Conservation (phyloP, 2,797 vertebrate species). For the Aldrovandia affinis region DNA sequence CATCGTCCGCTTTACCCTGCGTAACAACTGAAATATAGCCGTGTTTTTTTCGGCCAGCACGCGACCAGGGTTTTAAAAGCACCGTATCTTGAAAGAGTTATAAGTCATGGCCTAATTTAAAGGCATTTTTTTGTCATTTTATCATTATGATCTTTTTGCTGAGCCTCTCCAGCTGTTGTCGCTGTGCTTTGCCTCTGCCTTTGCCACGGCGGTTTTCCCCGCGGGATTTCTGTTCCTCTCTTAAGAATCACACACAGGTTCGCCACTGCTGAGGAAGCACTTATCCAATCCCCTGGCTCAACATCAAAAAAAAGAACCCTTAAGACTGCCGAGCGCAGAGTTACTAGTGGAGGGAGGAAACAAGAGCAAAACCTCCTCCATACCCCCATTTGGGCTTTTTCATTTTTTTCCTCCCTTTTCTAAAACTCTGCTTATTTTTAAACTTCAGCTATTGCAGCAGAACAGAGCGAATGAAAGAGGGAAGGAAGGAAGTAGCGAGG, state of each 20-base stretch:
- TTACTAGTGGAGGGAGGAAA: slow-evolving; percentile 40
- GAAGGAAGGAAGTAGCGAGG: slow-evolving; percentile 22
- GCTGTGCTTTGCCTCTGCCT: slow-evolving; percentile 1
- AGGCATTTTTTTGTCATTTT: neutral
- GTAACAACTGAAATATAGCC: no score
- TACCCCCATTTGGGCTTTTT: slow-evolving; percentile 36
- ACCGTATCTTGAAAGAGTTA: neutral
- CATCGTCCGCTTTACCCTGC: no score
- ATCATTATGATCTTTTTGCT: neutral
- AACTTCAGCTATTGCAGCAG: slow-evolving; percentile 39
- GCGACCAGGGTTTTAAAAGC: neutral
- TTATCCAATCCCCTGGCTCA: slow-evolving; percentile 73
- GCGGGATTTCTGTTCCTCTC: slow-evolving; percentile 40
- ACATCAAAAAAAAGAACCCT: slow-evolving; percentile 75
- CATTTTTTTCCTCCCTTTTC: slow-evolving; percentile 18
- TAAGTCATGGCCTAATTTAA: slow-evolving; percentile 19
- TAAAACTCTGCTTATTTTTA: slow-evolving; percentile 34
- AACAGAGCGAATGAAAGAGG: slow-evolving; percentile 19
- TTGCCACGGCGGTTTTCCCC: slow-evolving; percentile 23
- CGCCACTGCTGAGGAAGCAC: slow-evolving; percentile 76
- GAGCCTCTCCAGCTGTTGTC: slow-evolving; percentile 17
- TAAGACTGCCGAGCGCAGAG: slow-evolving; percentile 61
- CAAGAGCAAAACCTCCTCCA: slow-evolving; percentile 41
- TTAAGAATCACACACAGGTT: slow-evolving; percentile 68
- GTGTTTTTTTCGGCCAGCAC: neutral